These are phyloP conservation scores for Chlamydotis undulata DNA, from an alignment of 2,113 vertebrate genomes.

Conservation along the genomic window DNA sequence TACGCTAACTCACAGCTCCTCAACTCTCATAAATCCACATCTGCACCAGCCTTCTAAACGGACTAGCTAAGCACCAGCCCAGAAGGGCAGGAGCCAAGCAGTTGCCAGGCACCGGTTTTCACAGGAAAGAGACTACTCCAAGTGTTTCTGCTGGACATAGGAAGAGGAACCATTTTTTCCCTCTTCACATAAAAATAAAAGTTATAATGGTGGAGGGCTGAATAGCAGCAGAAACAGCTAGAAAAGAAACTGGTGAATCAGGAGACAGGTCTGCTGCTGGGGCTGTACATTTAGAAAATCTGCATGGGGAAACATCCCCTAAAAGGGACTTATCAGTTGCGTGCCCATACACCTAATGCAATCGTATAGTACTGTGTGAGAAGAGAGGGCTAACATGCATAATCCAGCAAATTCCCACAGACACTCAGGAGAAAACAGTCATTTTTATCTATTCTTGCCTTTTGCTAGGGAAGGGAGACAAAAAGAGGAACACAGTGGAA, in stretches of 20 bases:
- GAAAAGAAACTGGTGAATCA: not conserved
- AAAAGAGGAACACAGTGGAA: not conserved
- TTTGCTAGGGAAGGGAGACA: not conserved
- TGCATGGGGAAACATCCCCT: not conserved
- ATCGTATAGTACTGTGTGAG: not conserved
- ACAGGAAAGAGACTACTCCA: not conserved
- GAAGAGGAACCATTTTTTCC: not conserved
- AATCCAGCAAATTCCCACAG: not conserved
- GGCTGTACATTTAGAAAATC: not conserved
- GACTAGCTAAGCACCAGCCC: not conserved
- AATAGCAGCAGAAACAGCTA: not conserved
- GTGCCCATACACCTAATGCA: not conserved
- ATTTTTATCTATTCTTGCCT: not conserved
- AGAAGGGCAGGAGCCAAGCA: not conserved
- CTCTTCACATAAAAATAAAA: not conserved
- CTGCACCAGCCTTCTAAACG: not conserved
- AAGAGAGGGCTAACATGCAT: not conserved
- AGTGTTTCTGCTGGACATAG: not conserved
- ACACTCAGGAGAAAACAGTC: not conserved
- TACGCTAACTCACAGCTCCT: not conserved
- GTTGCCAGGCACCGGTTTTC: not conserved
- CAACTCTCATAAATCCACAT: not conserved
- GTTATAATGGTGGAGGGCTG: not conserved
- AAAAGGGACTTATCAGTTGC: not conserved
- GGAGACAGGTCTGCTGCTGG: not conserved